phyloP scores from a whole-genome alignment of 2,113 vertebrate genomes.

The Equus przewalskii region DNA sequence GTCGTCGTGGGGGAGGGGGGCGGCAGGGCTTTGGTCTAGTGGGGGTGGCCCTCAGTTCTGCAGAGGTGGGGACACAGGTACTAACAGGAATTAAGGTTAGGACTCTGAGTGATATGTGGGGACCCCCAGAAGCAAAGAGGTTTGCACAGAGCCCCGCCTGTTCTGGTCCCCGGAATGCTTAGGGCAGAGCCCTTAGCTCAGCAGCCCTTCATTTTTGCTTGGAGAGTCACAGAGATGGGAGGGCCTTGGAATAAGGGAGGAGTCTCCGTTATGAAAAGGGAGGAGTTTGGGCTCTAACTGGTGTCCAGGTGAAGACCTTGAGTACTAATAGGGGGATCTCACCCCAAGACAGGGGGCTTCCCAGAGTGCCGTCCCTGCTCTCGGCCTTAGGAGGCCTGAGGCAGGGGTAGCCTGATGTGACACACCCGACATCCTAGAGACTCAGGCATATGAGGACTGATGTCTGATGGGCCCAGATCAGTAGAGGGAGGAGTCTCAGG shows the following conservation, averaged over 20 bases:
- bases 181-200: background rate
- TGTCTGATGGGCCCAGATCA: background rate
- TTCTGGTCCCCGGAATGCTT: background rate
- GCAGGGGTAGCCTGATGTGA: background rate
- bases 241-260: background rate
- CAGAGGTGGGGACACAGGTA: background rate
- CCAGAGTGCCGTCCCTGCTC: background rate
- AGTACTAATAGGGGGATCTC: background rate
- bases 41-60: background rate
- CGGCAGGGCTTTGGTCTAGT: background rate
- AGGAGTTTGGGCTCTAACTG: background rate
- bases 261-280: background rate
- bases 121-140: background rate
- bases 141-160: background rate
- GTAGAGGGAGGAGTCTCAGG: background rate
- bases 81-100: background rate
- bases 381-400: background rate
- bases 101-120: background rate
- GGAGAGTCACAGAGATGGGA: background rate
- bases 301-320: background rate
- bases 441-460: background rate
- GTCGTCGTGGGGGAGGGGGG: background rate
- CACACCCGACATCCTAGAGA: no score
- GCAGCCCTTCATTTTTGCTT: background rate
- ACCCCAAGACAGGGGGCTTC: background rate